Evolutionary conservation across 2,888 invertebrate species (phyloP).

Genomic region (Heteromurus nitidus): DNA sequence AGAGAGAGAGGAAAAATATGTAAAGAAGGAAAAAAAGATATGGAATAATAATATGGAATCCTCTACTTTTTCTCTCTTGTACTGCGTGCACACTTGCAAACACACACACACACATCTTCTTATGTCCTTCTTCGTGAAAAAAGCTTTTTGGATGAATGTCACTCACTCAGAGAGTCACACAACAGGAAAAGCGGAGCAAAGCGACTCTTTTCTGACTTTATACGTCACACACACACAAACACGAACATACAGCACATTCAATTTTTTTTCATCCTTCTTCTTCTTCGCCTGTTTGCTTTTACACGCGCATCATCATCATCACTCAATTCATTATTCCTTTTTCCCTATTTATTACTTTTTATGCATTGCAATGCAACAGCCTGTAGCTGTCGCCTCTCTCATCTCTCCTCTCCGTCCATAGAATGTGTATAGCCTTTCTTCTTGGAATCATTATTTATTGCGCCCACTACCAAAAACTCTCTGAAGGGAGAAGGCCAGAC

Average conservation of each 20-base stretch:
- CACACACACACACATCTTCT: too few species aligned
- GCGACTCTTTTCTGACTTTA: too few species aligned
- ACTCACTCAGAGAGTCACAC: background rate
- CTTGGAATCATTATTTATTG: slow-evolving; percentile 8
- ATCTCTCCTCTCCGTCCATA: too few species aligned
- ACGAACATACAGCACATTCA: too few species aligned
- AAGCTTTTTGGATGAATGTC: slow-evolving; percentile 18
- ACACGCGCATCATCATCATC: too few species aligned
- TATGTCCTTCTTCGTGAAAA: background rate
- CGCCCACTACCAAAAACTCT: background rate
- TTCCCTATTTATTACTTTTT: slow-evolving; percentile 3
- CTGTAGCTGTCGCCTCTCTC: background rate
- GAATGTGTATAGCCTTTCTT: too few species aligned
- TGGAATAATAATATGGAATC: slow-evolving; percentile 8
- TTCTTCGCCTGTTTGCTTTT: too few species aligned
- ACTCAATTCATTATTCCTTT: background rate
- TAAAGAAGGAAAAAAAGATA: slow-evolving; percentile 6
- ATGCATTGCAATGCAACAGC: slow-evolving; percentile 12
- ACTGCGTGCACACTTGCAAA: too few species aligned
- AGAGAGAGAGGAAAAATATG: slow-evolving; percentile 6
- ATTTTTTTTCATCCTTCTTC: too few species aligned
- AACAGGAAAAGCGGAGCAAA: slow-evolving; percentile 7
- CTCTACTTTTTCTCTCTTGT: too few species aligned
- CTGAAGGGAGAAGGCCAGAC: background rate
- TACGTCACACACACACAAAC: too few species aligned